A percentile compares a stretch with the other conserved stretches of the same genome.
Evolutionary conservation across 2,888 invertebrate genomes (phyloP).

Genomic region (Agrotis ipsilon): DNA sequence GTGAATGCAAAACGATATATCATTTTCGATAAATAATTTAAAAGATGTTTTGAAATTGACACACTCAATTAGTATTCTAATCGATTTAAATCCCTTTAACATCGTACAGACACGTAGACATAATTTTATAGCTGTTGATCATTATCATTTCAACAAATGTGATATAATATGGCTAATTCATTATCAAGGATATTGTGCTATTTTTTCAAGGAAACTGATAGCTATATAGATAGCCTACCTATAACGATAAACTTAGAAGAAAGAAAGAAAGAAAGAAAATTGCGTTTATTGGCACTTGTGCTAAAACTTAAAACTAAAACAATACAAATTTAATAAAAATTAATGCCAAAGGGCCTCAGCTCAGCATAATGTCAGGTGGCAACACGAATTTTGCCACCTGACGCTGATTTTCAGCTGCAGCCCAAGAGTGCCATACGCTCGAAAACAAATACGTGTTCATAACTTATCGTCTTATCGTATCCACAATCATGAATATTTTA

Average conservation of each 20-base stretch:
- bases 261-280: too few species aligned
- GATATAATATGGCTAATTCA: conserved; percentile 40
- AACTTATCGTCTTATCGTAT: conserved; percentile 27
- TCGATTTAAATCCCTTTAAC: conserved; percentile 18
- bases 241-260: conserved; percentile 31
- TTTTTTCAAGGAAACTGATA: conserved; percentile 44
- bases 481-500: conserved; percentile 26
- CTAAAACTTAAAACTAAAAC: too few species aligned
- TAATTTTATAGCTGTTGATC: conserved; percentile 28
- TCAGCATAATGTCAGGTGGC: too few species aligned
- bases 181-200: conserved; percentile 46
- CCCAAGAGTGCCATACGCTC: too few species aligned
- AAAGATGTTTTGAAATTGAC: conserved; percentile 7
- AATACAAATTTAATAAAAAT: too few species aligned
- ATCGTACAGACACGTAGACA: conserved; percentile 7
- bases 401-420: too few species aligned
- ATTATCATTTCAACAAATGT: conserved; percentile 22
- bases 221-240: neutral
- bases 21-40: conserved; percentile 17
- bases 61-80: neutral
- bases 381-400: too few species aligned
- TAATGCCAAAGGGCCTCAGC: too few species aligned
- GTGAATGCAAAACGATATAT: conserved; percentile 4
- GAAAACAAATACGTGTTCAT: too few species aligned
- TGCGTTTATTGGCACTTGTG: too few species aligned